Evolutionary conservation across 2,113 vertebrate species (phyloP), one percentile per base, ranked within the genome.

Genomic region (Himantopus leucocephalus): DNA sequence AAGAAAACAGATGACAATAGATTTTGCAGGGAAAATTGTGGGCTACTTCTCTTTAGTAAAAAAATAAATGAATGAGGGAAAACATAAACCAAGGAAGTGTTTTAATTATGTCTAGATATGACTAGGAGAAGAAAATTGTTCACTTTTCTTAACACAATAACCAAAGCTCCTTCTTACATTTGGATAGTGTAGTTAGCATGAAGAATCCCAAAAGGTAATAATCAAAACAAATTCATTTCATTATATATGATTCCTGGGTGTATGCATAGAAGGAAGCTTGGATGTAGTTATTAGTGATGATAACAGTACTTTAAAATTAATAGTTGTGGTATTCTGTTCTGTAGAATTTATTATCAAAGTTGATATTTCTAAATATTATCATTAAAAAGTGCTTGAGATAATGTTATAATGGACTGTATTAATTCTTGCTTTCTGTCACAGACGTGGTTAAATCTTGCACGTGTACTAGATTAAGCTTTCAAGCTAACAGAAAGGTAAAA

Each of bases 191-290:
- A 55, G 41, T 77, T 91, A 81, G 60, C 39, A 56, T 84, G 58
- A 87, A 87, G 43, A 74, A 73, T 78, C 74, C 56, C 80, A 56
- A 64, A 84, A 88, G 39, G 39, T 35, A 64, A 32, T 84, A 75
- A 78, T 91, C 63, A 82, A 95, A 87, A 35, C 34, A 89, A 89
- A 94, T 78, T 74, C 52, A 35, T 92, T 95, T 93, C 21, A 64
- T 94, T 94, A 21, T 48, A 6, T 78, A 19, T 63, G 34, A 55
- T 85, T 86, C 26, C 24, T 85, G 27, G 39, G 14, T 74, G 52
- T 64, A 37, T 56, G 14, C 34, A 32, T 60, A 58, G 73, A 81
- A 92, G 53, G 48, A 93, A 75, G 35, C 12, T 45, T 60, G n/a
- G 12, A 67, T 75, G 53, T 78, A 84, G 56, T 74, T 91, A 68